Evolutionary conservation across 2,888 invertebrate genomes (phyloP).

Genomic region (Chironomus tentans): DNA sequence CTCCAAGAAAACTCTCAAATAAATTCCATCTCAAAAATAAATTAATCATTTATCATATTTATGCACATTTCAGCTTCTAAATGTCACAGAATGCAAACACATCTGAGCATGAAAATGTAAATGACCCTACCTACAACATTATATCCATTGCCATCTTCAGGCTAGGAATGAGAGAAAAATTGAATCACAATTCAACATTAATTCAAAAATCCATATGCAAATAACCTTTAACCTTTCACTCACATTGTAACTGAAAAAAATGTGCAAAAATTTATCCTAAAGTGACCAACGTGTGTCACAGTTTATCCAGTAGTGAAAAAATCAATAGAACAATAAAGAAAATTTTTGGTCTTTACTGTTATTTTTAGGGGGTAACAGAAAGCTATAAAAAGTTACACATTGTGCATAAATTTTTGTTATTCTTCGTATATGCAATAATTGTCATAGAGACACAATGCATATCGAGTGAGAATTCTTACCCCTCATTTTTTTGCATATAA

Average conservation of each 20-base stretch:
- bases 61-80: background rate
- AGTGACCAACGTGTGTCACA: slow-evolving; percentile 25
- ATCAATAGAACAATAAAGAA: background rate
- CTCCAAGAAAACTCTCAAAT: too few species aligned
- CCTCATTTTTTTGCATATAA: slow-evolving; percentile 9
- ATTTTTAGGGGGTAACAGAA: too few species aligned
- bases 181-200: slow-evolving; percentile 21
- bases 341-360: background rate
- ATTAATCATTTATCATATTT: background rate
- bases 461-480: slow-evolving; percentile 2
- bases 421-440: background rate
- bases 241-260: background rate
- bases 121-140: background rate
- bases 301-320: background rate
- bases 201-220: slow-evolving; percentile 21
- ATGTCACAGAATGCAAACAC: slow-evolving; percentile 18
- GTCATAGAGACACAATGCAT: background rate
- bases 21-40: background rate
- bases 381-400: background rate
- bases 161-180: background rate
- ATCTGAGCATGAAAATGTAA: background rate
- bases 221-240: slow-evolving; percentile 18
- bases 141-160: background rate
- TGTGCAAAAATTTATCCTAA: background rate
- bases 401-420: background rate